Conservation (phyloP, 2,888 invertebrate species). For the Oligia latruncula region DNA sequence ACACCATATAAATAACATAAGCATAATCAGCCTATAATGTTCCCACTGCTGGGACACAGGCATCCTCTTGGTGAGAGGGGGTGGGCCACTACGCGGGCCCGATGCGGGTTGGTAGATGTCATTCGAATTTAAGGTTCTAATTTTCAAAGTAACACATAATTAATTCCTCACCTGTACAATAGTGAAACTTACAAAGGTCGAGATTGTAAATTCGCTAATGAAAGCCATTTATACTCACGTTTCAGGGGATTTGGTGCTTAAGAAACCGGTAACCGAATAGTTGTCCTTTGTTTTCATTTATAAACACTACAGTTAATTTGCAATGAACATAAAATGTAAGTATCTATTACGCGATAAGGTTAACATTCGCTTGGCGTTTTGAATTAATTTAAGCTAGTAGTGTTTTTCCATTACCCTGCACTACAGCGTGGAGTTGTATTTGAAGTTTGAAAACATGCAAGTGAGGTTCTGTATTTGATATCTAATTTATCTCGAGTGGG, state of each 20-base stretch:
- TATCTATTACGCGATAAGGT: conserved; percentile 33
- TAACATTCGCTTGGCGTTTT: conserved; percentile 16
- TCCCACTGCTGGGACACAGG: neutral
- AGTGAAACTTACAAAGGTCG: conserved; percentile 26
- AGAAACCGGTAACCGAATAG: conserved; percentile 27
- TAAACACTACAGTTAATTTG: conserved; percentile 48
- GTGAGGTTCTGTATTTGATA: neutral
- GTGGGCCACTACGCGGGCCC: neutral
- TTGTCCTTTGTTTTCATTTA: conserved; percentile 51
- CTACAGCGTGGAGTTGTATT: neutral
- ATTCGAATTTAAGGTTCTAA: neutral
- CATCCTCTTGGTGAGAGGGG: neutral
- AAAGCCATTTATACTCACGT: conserved; percentile 37
- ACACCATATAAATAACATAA: neutral
- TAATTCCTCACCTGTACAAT: conserved; percentile 1
- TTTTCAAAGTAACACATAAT: neutral
- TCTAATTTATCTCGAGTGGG: neutral
- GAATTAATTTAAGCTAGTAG: conserved; percentile 25
- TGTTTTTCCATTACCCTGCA: neutral
- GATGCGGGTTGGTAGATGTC: neutral
- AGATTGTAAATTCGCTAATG: conserved; percentile 40
- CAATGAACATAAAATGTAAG: conserved; percentile 52
- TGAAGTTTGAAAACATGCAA: neutral
- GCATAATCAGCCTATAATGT: neutral
- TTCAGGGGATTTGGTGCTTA: conserved; percentile 24